These are phyloP conservation scores for Ptilorrhoa leucosticta DNA, from an alignment of 2,113 vertebrate genomes.

Conservation along the genomic window DNA sequence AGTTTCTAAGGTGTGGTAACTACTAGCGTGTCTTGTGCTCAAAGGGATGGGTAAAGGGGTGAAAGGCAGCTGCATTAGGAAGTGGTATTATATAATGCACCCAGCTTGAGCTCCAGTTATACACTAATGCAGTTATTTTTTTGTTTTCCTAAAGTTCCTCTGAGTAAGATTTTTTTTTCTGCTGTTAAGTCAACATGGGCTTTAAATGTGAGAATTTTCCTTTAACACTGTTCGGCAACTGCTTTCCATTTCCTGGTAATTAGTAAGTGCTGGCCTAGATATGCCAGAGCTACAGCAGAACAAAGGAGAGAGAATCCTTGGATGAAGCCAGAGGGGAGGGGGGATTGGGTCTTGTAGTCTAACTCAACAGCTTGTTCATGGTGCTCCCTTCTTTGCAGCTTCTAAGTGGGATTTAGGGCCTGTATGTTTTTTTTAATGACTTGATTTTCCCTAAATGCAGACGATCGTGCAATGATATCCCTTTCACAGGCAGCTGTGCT, in stretches of 20 bases:
- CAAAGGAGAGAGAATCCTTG: background rate
- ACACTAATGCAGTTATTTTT: background rate
- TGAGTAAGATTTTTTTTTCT: background rate
- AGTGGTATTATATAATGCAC: background rate
- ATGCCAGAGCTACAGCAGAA: background rate
- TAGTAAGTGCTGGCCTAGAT: background rate
- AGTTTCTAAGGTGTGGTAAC: conserved; percentile 7
- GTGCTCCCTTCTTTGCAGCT: background rate
- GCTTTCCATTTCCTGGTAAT: background rate
- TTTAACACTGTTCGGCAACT: background rate
- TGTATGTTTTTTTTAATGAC: background rate
- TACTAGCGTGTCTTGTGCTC: background rate
- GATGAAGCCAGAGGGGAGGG: background rate
- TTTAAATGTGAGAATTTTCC: background rate
- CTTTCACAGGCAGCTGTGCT: background rate
- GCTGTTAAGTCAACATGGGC: background rate
- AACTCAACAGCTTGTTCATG: background rate
- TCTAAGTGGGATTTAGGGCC: background rate
- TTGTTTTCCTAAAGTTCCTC: background rate
- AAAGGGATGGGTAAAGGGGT: background rate
- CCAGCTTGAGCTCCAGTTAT: background rate
- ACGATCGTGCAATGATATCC: background rate
- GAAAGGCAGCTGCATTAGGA: background rate
- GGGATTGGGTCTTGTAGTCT: background rate
- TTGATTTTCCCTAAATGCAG: background rate